phyloP scores from a whole-genome alignment of 1,140 invertebrate species.

The Leptoteleia sp. region DNA sequence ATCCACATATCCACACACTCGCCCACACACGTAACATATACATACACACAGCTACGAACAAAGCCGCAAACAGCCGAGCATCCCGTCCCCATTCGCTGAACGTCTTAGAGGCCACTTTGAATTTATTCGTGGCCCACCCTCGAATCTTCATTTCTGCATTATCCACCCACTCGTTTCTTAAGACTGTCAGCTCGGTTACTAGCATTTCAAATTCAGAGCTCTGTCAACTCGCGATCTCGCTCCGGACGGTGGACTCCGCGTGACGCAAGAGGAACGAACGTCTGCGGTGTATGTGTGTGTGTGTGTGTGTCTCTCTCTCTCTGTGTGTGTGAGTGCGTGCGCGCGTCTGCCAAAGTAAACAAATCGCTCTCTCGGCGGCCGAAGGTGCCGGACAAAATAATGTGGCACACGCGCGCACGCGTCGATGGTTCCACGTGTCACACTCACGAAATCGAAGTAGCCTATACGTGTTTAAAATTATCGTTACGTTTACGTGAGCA shows the following conservation, averaged over 20 bases:
- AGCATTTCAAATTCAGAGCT: slow-evolving; percentile 32
- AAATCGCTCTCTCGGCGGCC: slow-evolving; percentile 1
- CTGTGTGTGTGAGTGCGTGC: neutral
- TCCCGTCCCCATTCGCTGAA: slow-evolving; percentile 19
- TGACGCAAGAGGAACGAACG: slow-evolving; percentile 5
- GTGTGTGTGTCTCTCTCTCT: slow-evolving; percentile 11
- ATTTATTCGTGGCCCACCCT: slow-evolving; percentile 20
- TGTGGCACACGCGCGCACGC: slow-evolving; percentile 5
- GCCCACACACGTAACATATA: neutral
- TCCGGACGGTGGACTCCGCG: slow-evolving; percentile 7
- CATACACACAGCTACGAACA: slow-evolving; percentile 19
- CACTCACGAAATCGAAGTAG: slow-evolving; percentile 8
- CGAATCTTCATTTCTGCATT: slow-evolving; percentile 7
- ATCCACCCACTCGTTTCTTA: slow-evolving; percentile 18
- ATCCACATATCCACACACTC: too few relatives aligned
- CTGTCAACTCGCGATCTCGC: slow-evolving; percentile 16
- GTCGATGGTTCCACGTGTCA: slow-evolving; percentile 8
- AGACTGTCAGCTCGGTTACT: slow-evolving; percentile 7
- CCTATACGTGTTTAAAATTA: slow-evolving; percentile 50
- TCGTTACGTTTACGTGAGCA: slow-evolving; percentile 77
- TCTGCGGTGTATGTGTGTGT: neutral
- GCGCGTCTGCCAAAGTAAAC: slow-evolving; percentile 19
- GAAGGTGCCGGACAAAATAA: slow-evolving; percentile 9
- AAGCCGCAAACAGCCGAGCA: slow-evolving; percentile 15
- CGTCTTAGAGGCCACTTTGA: slow-evolving; percentile 4